Conservation (phyloP, 2,113 vertebrate species). For the Rattus rattus region DNA sequence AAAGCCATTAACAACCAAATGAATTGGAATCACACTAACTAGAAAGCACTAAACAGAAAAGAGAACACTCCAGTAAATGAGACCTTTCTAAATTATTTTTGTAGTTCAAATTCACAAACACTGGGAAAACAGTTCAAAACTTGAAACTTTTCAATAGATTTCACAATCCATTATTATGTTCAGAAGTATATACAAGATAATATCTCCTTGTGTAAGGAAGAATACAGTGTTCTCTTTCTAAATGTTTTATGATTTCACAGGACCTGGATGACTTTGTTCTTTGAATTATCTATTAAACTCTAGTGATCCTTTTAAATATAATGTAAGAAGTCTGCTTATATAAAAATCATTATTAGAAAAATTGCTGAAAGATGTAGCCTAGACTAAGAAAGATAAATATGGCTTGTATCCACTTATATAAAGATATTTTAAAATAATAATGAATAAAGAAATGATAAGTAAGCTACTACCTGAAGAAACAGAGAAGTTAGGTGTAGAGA, state of each 20-base stretch:
- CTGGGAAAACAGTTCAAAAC: not conserved
- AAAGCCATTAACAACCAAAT: not conserved
- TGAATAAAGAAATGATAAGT: not conserved
- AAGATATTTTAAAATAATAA: not conserved
- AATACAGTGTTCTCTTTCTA: not conserved
- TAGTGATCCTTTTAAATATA: not conserved
- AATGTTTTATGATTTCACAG: not conserved
- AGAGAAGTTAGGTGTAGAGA: not conserved
- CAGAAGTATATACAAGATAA: not conserved
- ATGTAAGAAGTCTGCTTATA: not conserved
- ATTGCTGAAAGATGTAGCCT: not conserved
- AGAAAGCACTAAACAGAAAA: not conserved
- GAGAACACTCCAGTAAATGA: not conserved
- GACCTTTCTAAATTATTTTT: not conserved
- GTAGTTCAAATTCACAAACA: not conserved
- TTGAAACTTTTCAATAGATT: not conserved
- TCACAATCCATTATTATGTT: not conserved
- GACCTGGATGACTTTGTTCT: not conserved
- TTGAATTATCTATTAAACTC: not conserved
- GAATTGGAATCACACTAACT: not conserved
- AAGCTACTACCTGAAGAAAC: not conserved
- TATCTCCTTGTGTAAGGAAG: accelerated
- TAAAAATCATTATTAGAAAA: not conserved
- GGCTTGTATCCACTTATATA: not conserved
- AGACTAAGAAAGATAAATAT: not conserved